These are phyloP conservation scores for Conistra vaccinii DNA, from an alignment of 2,888 invertebrate species.

Conservation along the genomic window DNA sequence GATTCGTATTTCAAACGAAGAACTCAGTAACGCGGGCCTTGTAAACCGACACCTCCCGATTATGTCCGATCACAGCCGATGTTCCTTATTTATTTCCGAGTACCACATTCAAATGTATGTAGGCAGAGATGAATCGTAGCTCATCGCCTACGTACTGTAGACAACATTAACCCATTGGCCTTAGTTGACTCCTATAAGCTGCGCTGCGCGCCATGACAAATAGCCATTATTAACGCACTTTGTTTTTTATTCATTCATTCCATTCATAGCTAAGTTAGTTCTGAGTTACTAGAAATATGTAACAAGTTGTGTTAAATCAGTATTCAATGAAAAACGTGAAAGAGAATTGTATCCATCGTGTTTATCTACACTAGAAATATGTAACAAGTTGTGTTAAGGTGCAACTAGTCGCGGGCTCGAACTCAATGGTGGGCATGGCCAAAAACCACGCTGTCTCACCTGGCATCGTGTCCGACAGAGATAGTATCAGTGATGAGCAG, in stretches of 20 bases:
- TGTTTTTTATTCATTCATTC: slow-evolving; percentile 42
- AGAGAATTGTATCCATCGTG: slow-evolving; percentile 3
- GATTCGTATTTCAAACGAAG: slow-evolving; percentile 3
- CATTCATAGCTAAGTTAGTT: slow-evolving; percentile 20
- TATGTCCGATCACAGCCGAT: slow-evolving; percentile 5
- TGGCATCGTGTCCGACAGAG: too few species aligned
- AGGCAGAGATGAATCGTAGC: slow-evolving; percentile 47
- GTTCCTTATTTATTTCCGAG: slow-evolving; percentile 32
- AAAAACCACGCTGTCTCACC: too few species aligned
- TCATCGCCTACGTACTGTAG: slow-evolving; percentile 55
- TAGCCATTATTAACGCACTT: slow-evolving; percentile 25
- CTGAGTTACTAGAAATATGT: slow-evolving; percentile 20
- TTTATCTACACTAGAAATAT: background rate
- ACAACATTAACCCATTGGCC: slow-evolving; percentile 57
- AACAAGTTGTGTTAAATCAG: background rate
- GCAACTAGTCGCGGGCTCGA: too few species aligned
- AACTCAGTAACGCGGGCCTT: too few species aligned
- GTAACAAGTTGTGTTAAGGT: too few species aligned
- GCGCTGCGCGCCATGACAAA: slow-evolving; percentile 43
- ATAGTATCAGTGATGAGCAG: too few species aligned
- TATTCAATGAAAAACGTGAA: slow-evolving; percentile 10
- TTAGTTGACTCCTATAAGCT: slow-evolving; percentile 50
- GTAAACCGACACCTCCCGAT: slow-evolving; percentile 27
- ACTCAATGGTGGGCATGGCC: too few species aligned
- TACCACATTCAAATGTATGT: slow-evolving; percentile 12